Evolutionary conservation across 1,140 invertebrate species (phyloP).

Genomic region (Pentalonia nigronervosa): DNA sequence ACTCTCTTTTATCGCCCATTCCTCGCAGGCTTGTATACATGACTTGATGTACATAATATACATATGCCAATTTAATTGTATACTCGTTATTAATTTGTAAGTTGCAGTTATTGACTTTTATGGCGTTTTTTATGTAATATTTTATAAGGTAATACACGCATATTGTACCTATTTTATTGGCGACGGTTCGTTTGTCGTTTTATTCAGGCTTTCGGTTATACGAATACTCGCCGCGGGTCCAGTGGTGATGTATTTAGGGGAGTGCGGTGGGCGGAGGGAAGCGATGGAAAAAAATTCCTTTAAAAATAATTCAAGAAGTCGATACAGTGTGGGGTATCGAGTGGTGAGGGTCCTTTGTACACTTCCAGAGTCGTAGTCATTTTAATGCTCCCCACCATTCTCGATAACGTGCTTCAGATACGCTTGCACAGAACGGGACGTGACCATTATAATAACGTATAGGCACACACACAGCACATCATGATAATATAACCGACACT

Average conservation of each 20-base stretch:
- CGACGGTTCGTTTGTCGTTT: not conserved
- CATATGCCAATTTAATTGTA: not conserved
- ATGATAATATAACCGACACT: not conserved
- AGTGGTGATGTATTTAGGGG: no score
- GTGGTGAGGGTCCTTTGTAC: not conserved
- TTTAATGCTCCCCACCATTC: not conserved
- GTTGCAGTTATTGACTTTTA: not conserved
- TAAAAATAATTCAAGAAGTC: not conserved
- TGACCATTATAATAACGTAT: not conserved
- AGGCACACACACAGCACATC: no score
- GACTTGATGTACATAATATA: not conserved
- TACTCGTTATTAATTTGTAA: not conserved
- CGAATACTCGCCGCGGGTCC: no score
- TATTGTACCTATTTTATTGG: not conserved
- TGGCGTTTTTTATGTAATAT: not conserved
- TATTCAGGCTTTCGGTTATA: not conserved
- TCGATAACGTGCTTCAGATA: not conserved
- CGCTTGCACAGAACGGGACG: not conserved
- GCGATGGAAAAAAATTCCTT: not conserved
- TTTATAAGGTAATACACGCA: not conserved
- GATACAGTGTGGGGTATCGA: not conserved
- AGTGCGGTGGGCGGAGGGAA: fast-evolving
- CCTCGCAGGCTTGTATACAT: not conserved
- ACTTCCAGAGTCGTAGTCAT: not conserved
- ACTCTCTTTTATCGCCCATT: not conserved